Evolutionary conservation across 2,888 invertebrate species (phyloP), one percentile per base, ranked within the genome.

Genomic region (Sicus ferrugineus): DNA sequence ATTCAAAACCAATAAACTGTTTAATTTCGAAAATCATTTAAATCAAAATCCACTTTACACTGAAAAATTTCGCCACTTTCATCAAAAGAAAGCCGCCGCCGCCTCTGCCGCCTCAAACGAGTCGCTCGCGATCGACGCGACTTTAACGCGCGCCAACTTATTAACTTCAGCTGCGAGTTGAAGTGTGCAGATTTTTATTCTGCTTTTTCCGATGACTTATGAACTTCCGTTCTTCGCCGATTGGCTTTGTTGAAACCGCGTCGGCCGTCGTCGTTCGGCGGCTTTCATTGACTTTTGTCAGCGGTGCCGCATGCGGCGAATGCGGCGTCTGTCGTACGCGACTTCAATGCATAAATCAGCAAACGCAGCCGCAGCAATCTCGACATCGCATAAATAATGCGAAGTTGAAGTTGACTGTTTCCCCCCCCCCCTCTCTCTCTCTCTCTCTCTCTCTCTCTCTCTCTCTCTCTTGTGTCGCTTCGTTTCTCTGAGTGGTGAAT

Each of bases 321-420:
- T 42, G n/a, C 61, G 34, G 14, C 34, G 61, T 61, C 50, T 48
- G 64, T 28, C 64, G 50, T 64, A 50, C 64, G 50, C 64, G 64
- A 64, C 52, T 64, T 48, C 19, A 64, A 64, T 64, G 64, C 64
- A 64, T 64, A 50, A 64, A 64, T 64, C 48, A 28, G 16, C 54
- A 54, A 14, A 14, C 23, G 54, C 54, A 30, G 34, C 26, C 54
- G 59, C 34, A 9, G 19, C 59, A 16, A n/a, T 2, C 42, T 1
- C 11, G n/a, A n/a, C 42, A 42, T 14, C n/a, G n/a, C 42, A n/a
- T 16, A 42, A n/a, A n/a, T 42, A 42, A 42, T 42, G 4, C 16
- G 11, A 9, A 42, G 34, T 34, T 42, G 42, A n/a, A n/a, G n/a
- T n/a, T n/a, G n/a, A n/a, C n/a, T n/a, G n/a, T n/a, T n/a, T n/a